Evolutionary conservation across 2,888 invertebrate genomes (phyloP).

Genomic region (Ormyrus rosae): DNA sequence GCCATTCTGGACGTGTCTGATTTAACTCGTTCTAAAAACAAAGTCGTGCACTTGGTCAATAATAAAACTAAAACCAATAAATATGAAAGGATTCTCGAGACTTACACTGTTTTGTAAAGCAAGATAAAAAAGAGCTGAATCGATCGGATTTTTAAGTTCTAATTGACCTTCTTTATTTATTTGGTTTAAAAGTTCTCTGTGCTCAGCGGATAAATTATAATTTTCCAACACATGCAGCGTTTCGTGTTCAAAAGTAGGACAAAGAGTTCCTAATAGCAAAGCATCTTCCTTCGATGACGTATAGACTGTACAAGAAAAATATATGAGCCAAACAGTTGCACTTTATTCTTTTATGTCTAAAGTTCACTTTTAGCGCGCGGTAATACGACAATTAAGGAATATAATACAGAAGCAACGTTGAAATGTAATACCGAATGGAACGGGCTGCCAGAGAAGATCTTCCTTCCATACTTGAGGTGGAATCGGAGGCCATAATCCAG

Average conservation of each 20-base stretch:
- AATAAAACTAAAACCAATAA: neutral
- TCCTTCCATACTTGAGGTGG: slow-evolving; percentile 79
- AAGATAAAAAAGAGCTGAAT: slow-evolving; percentile 33
- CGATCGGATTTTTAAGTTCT: slow-evolving; percentile 33
- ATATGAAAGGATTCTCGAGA: neutral
- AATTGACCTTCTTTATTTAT: slow-evolving; percentile 26
- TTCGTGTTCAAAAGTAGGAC: slow-evolving; percentile 58
- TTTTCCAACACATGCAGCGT: slow-evolving; percentile 17
- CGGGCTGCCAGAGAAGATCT: slow-evolving; percentile 82
- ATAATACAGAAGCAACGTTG: neutral
- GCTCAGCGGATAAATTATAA: slow-evolving; percentile 3
- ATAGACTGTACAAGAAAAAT: slow-evolving; percentile 56
- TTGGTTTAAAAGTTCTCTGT: slow-evolving; percentile 11
- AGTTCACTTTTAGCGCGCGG: too few species aligned
- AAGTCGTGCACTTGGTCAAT: too few species aligned
- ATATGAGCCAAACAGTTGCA: slow-evolving; percentile 1
- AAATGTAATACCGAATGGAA: slow-evolving; percentile 75
- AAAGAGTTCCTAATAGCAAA: slow-evolving; percentile 62
- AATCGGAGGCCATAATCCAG: slow-evolving; percentile 83
- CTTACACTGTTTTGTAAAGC: slow-evolving; percentile 48
- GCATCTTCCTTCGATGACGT: slow-evolving; percentile 46
- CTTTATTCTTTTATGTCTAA: neutral
- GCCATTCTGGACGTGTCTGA: slow-evolving; percentile 55
- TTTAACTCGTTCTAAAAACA: slow-evolving; percentile 43
- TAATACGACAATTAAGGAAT: too few species aligned